Evolutionary conservation across 2,888 invertebrate genomes (phyloP).

Genomic region (Trachelus iudaicus): DNA sequence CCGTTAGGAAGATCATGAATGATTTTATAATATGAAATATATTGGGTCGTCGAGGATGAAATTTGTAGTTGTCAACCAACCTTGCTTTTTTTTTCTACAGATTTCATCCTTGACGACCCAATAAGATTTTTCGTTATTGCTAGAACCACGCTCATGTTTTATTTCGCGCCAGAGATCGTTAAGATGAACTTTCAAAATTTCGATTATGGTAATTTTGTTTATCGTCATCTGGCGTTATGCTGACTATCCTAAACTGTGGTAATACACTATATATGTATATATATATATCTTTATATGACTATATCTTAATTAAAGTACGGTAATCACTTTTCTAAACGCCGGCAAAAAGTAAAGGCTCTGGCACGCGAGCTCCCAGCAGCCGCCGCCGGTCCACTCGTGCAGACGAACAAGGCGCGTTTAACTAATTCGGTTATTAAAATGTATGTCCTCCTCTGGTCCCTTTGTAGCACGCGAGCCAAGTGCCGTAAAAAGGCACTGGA

Average conservation of each 20-base stretch:
- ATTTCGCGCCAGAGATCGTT: not conserved
- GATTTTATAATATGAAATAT: not conserved
- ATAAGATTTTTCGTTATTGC: not conserved
- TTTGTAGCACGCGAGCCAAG: conserved; percentile 32
- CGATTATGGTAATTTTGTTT: not conserved
- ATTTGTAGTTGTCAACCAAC: too few species aligned
- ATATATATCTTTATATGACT: not conserved
- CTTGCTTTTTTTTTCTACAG: too few species aligned
- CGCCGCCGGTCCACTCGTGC: not conserved
- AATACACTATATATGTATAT: not conserved
- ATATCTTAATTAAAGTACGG: not conserved
- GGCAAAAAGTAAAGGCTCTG: conserved; percentile 9
- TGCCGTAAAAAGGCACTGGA: conserved; percentile 19
- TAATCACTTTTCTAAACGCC: not conserved
- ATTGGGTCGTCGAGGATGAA: too few species aligned
- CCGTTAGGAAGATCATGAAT: not conserved
- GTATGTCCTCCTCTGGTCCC: conserved; percentile 36
- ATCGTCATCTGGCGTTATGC: not conserved
- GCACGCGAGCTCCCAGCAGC: conserved; percentile 38
- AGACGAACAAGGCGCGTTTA: conserved; percentile 27
- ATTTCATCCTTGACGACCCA: too few species aligned
- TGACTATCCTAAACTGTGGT: not conserved
- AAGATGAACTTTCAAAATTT: not conserved
- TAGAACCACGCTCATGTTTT: not conserved
- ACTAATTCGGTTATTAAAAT: conserved; percentile 56